phyloP scores from a whole-genome alignment of 2,797 vertebrate species.

The Vultur gryphus region DNA sequence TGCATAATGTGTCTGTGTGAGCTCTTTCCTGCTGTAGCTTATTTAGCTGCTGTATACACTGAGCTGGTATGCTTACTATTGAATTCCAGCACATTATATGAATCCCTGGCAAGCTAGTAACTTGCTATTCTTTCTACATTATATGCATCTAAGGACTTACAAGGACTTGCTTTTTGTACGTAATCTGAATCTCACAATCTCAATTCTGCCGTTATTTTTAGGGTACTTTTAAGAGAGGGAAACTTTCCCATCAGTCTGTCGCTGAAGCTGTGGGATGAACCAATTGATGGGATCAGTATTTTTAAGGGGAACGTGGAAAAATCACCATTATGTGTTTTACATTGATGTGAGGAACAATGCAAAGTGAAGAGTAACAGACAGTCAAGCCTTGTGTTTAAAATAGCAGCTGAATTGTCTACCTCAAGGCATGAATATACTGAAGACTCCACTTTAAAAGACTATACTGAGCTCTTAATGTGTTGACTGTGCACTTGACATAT shows the following conservation, averaged over 20 bases:
- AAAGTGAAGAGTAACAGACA: background rate
- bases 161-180: background rate
- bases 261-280: background rate
- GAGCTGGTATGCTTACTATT: background rate
- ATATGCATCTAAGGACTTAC: background rate
- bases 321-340: background rate
- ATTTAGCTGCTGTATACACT: background rate
- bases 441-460: background rate
- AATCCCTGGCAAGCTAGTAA: background rate
- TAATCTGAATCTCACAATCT: background rate
- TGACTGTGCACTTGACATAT: background rate
- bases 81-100: background rate
- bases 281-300: background rate
- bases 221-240: background rate
- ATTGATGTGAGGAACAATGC: background rate
- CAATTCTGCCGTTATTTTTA: background rate
- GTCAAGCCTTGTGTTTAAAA: background rate
- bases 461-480: background rate
- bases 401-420: background rate
- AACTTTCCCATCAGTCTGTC: background rate
- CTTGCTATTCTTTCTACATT: background rate
- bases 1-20: background rate
- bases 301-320: background rate
- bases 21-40: background rate
- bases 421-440: background rate